These are phyloP conservation scores for Paguma larvata DNA, from an alignment of 2,797 vertebrate genomes.

Conservation along the genomic window DNA sequence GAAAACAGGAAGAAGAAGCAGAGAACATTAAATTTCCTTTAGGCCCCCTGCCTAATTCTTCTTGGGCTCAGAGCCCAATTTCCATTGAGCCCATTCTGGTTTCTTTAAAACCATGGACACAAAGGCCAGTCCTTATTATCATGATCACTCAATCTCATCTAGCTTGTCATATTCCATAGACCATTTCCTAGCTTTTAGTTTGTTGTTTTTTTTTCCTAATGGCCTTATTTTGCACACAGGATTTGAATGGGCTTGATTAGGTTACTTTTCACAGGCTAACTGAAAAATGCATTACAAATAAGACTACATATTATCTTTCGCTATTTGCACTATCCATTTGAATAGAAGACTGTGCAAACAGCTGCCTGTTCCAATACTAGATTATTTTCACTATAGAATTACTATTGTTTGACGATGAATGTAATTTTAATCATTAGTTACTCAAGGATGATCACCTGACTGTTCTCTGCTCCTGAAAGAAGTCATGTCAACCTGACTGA, in stretches of 20 bases:
- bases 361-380: background rate
- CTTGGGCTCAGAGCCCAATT: conserved; percentile 74
- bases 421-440: conserved; percentile 9
- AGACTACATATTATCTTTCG: background rate
- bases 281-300: conserved; percentile 51
- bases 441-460: background rate
- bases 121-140: conserved; percentile 53
- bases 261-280: conserved; percentile 37
- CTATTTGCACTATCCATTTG: background rate
- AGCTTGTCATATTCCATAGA: conserved; percentile 52
- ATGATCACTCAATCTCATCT: conserved; percentile 36
- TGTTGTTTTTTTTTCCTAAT: conserved; percentile 45
- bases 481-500: background rate
- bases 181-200: conserved; percentile 39
- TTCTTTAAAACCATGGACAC: conserved; percentile 61
- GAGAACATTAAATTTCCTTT: conserved; percentile 79
- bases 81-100: conserved; percentile 61
- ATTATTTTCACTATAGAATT: conserved; percentile 10
- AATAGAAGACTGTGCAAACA: conserved; percentile 58
- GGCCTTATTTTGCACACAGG: conserved; percentile 12
- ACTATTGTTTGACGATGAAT: conserved; percentile 32
- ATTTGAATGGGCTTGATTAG: conserved; percentile 64
- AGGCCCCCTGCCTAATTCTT: conserved; percentile 73
- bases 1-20: conserved; percentile 70
- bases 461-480: background rate